Evolutionary conservation across 2,888 invertebrate species (phyloP), one percentile per base, ranked within the genome.

Genomic region (Catotricha subobsoleta): DNA sequence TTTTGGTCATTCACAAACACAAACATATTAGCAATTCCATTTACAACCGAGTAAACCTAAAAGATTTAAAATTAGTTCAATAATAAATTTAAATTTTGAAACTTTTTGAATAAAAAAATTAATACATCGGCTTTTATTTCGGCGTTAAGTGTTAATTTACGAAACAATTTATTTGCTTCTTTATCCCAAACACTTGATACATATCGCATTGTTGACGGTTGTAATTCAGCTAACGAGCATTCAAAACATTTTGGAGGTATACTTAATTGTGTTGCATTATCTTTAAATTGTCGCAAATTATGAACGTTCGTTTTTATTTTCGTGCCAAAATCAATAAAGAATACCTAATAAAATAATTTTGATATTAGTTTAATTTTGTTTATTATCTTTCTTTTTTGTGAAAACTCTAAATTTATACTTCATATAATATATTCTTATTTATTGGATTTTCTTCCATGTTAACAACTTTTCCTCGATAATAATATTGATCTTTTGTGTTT

Each of bases 281-380:
- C 48, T 31, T 13, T 20, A 13, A 68, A 50, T 1, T 59, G 53
- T 40, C 66, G 67, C 30, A 78, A 48, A 43, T 67, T 65, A 38
- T 59, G 52, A 40, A 55, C 47, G 39, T 56, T 52, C 27, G 78
- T 60, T 30, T 62, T 59, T 0, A 61, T 67, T 16, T 56, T 63
- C 49, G 74, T 72, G n/a, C 91, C 91, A 57, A 71, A 80, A 63
- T 92, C 91, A 39, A 90, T 72, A 55, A 78, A 87, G 40, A 72
- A 66, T 4, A 88, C 72, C 72, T 79, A 13, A 20, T 19, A 19
- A 18, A 18, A 43, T 34, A 19, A 20, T 13, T 27, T 31, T 40
- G 20, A 12, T 23, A 18, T 31, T n/a, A n/a, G n/a, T n/a, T n/a
- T n/a, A n/a, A n/a, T n/a, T n/a, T n/a, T n/a, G n/a, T n/a, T n/a